Percentiles rank a stretch among this genome's conserved stretches.
Conservation (phyloP, 2,113 vertebrate species). For the Calyptomena viridis region DNA sequence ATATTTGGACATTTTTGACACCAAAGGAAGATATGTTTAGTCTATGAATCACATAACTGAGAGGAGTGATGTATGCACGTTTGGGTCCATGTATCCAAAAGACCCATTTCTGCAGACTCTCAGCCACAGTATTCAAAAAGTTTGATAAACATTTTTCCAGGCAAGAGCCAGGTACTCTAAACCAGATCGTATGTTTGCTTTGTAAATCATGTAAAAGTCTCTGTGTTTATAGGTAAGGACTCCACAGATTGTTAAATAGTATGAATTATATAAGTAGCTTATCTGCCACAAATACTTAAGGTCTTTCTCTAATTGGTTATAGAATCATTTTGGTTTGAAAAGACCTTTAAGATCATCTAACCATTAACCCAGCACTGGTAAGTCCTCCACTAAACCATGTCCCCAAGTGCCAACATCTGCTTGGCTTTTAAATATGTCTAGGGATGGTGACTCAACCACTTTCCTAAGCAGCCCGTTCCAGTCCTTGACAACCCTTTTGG, state of each 20-base stretch:
- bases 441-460: neutral
- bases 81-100: slow-evolving; percentile 3
- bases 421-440: neutral
- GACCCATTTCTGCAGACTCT: neutral
- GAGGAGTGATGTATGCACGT: neutral
- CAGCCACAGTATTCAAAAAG: neutral
- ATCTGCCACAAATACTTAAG: neutral
- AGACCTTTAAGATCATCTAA: neutral
- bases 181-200: neutral
- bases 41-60: slow-evolving; percentile 22
- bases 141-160: slow-evolving; percentile 57
- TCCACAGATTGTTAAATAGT: neutral
- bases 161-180: slow-evolving; percentile 1
- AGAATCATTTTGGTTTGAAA: neutral
- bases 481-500: neutral
- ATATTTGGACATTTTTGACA: slow-evolving; percentile 52
- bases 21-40: slow-evolving; percentile 49
- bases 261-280: slow-evolving; percentile 15
- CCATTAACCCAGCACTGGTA: fast-evolving
- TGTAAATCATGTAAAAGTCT: slow-evolving; percentile 36
- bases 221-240: slow-evolving; percentile 42
- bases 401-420: neutral
- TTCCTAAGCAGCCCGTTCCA: neutral
- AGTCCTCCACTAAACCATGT: neutral
- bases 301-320: neutral